Evolutionary conservation across 2,888 invertebrate species (phyloP), one percentile per base, ranked within the genome.

Genomic region (Tetragnatha montana): DNA sequence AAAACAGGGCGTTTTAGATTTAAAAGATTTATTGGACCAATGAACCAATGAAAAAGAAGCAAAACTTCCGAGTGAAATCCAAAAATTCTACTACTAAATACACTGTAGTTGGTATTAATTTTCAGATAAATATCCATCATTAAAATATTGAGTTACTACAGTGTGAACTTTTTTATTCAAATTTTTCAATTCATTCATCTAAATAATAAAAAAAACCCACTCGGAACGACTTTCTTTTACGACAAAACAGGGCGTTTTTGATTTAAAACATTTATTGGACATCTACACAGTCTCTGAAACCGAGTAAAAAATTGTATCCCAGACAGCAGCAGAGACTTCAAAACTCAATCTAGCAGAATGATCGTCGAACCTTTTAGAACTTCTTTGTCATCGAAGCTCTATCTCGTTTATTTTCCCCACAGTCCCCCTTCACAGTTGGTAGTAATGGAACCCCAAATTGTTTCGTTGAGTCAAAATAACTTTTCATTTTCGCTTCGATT

Each of bases 401-500:
- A 35, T 35, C 14, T 51, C 60, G 22, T 51, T 73, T 60, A 12
- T 60, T 82, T 82, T 74, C 22, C 17, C 69, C 22, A 60, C n/a
- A 73, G 49, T 82, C 73, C 22, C n/a, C 17, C 14, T 60, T 82
- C 50, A 60, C 51, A 21, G n/a, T 60, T 21, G 21, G 82, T 74
- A 74, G 74, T 82, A 82, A 82, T 49, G 49, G 81, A 70, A 81
- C 49, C 49, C 47, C 71, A 81, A 79, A 71, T 81, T 49, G 81
- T 81, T 81, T 71, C 49, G 71, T 47, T 21, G 74, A 82, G 73
- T 82, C 82, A 51, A 51, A 82, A 82, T 73, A 82, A 74, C 82
- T 82, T 82, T 74, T 82, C 82, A 82, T 82, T 82, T 73, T 82
- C 74, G 73, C 82, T 73, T 74, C 82, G 74, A 60, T 82, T 82